Base-by-base conservation (phyloP, 2,888 invertebrate genomes). In the Callosobruchus maculatus region DNA sequence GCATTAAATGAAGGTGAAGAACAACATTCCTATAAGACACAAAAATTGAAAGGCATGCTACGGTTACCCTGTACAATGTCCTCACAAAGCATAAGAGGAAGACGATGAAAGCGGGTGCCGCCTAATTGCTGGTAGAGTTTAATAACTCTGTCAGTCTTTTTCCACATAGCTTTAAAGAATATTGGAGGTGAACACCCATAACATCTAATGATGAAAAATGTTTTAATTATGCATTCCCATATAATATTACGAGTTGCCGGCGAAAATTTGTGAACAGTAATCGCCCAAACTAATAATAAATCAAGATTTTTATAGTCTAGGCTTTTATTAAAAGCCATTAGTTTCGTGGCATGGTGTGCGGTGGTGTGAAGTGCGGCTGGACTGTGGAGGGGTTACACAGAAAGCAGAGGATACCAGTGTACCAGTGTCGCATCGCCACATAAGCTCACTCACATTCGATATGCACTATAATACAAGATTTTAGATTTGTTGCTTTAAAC, bases 251-350 rank as follows among this genome's bases (percentile, higher is more conserved):
- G 82, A 81, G 49, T 83, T 85, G 84, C 78, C 83, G 80, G 83
- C 80, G 85, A 85, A 86, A 86, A 86, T 86, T 86, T 86, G 86
- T 83, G 84, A 85, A 84, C 84, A 83, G 84, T 86, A 86, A 86
- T 86, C 84, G 84, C 82, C 84, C 84, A 84, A 85, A 85, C 85
- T 85, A 84, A 84, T 84, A 86, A 86, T 87, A 87, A 87, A 87
- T 87, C 86, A 87, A 85, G 85, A 87, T 86, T 87, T 87, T 87
- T 87, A 87, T 87, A 85, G 87, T 85, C 85, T 82, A 77, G 82
- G 85, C 86, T 87, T 87, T 87, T 87, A 87, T 87, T 87, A 87
- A 87, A 86, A 87, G 85, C 86, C 86, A 87, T 87, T 87, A 86
- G 86, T 86, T 86, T 85, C 74, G 74, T 75, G 77, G 79, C 81